Evolutionary conservation across 2,113 vertebrate species (phyloP).

Genomic region (Mesoclemmys tuberculata): DNA sequence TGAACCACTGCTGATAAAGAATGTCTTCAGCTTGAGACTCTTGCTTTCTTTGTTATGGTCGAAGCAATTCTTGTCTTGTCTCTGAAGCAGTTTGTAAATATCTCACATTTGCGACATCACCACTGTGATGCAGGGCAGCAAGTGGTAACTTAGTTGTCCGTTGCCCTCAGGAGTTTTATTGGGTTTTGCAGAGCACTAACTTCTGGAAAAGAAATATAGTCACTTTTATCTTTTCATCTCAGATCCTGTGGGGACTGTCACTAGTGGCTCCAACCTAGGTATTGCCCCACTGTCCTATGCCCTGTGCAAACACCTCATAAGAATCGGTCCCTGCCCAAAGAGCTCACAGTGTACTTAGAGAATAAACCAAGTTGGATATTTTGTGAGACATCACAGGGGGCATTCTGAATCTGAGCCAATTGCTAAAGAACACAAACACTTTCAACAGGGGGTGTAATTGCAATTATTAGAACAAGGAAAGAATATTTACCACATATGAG

Average conservation of each 20-base stretch:
- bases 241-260: not conserved
- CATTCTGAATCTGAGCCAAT: not conserved
- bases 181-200: not conserved
- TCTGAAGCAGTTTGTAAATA: not conserved
- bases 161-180: not conserved
- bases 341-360: too few species aligned
- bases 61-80: not conserved
- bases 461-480: not conserved
- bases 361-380: not conserved
- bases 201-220: not conserved
- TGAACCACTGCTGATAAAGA: not conserved
- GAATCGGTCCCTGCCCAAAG: not conserved
- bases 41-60: not conserved
- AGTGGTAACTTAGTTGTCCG: not conserved
- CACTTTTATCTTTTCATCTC: not conserved
- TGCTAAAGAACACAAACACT: not conserved
- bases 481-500: not conserved
- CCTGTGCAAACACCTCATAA: not conserved
- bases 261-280: not conserved
- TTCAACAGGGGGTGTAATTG: not conserved
- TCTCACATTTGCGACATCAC: not conserved
- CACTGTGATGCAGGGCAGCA: not conserved
- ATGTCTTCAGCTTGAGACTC: not conserved
- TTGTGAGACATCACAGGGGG: not conserved
- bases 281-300: not conserved